A percentile compares a stretch with the other conserved stretches of the same genome.
These are phyloP conservation scores for Pelobates fuscus DNA, from an alignment of 2,113 vertebrate genomes.

Conservation along the genomic window DNA sequence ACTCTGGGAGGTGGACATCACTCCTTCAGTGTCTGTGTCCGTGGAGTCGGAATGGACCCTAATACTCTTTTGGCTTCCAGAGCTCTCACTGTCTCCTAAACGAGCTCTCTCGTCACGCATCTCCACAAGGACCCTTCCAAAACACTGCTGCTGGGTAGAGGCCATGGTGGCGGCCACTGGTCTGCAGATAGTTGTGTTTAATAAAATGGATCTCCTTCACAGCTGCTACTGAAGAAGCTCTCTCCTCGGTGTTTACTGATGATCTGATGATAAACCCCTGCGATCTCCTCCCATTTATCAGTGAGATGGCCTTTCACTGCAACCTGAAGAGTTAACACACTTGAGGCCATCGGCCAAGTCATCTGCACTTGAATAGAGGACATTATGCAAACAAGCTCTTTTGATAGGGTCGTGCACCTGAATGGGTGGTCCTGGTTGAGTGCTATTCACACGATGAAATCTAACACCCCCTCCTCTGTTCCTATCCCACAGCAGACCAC, in stretches of 20 bases:
- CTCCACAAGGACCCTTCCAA: slow-evolving; percentile 28
- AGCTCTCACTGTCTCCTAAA: slow-evolving; percentile 58
- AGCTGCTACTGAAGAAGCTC: not conserved
- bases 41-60: not conserved
- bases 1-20: slow-evolving; percentile 53
- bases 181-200: not conserved
- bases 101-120: slow-evolving; percentile 68
- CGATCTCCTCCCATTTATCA: slow-evolving; percentile 28
- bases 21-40: not conserved
- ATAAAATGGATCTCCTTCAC: not conserved
- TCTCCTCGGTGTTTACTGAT: not conserved
- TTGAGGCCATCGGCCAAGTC: slow-evolving; percentile 14
- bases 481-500: no score
- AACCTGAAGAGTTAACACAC: not conserved
- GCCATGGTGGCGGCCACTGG: not conserved
- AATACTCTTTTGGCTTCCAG: not conserved
- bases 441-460: not conserved
- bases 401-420: slow-evolving; percentile 27
- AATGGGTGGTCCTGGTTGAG: not conserved
- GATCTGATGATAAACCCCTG: not conserved
- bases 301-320: not conserved
- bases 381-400: slow-evolving; percentile 34
- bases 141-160: not conserved
- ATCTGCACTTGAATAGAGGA: slow-evolving; percentile 48
- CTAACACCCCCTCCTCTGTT: no score